Percentiles rank a stretch among this genome's conserved stretches.
These are phyloP conservation scores for Euzetes globulus DNA, from an alignment of 2,888 invertebrate species.

Conservation along the genomic window DNA sequence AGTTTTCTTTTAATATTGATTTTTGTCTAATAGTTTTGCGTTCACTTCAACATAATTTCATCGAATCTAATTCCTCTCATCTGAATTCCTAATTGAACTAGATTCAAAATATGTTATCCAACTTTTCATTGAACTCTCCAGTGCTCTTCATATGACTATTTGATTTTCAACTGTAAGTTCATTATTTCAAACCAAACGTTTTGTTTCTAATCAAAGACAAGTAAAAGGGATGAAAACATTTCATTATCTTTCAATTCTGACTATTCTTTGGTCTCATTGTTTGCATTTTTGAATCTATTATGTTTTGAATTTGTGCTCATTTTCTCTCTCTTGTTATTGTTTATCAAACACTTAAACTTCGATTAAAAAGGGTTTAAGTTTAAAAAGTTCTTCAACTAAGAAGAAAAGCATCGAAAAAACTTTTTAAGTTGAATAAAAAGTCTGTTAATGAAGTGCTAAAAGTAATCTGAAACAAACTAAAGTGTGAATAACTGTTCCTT, in stretches of 20 bases:
- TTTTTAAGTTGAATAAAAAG: not conserved
- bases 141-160: not conserved
- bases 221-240: not conserved
- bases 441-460: not conserved
- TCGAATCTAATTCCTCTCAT: not conserved
- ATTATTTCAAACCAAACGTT: not conserved
- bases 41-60: not conserved
- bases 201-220: not conserved
- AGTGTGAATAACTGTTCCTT: not conserved
- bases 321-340: not conserved
- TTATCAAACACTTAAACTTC: not conserved
- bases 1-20: not conserved
- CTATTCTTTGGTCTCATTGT: not conserved
- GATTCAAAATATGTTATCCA: not conserved
- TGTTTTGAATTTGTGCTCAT: slow-evolving; percentile 1
- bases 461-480: not conserved
- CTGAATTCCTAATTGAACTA: not conserved
- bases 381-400: not conserved
- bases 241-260: not conserved
- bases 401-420: not conserved
- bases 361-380: not conserved
- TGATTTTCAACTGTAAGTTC: not conserved
- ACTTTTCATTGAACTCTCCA: not conserved
- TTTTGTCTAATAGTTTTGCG: not conserved
- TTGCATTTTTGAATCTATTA: not conserved